Base-by-base conservation (phyloP, 2,113 vertebrate genomes). In the Tupaia tana region DNA sequence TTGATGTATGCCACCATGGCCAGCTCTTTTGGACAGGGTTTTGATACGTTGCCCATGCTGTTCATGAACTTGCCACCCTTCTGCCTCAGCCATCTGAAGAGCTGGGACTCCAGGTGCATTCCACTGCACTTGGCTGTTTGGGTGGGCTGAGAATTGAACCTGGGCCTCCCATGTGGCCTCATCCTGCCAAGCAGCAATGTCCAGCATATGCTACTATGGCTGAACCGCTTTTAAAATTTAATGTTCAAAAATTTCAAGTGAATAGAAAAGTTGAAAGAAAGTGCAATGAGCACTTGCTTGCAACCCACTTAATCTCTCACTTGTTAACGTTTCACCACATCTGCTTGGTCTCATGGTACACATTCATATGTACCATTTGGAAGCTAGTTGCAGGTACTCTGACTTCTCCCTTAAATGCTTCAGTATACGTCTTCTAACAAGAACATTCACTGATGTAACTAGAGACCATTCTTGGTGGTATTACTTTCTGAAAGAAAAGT, bases 401-500 rank as follows among this genome's bases (percentile, higher is more conserved):
- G 25, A 69, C 25, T 91, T 81, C 6, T 86, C 10, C 29, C 3
- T 63, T 89, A 58, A 70, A 25, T 73, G 18, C 67, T 67, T 78
- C 13, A 43, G 2, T 0, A 0, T 75, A 2, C 9, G 1, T 79
- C 11, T 93, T 78, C 29, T 71, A 20, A 66, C 84, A 86, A 31
- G 34, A 18, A 12, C 73, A 6, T 56, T 81, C 27, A 71, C 22
- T 64, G 7, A n/a, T 16, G 31, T 31, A 83, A 31, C 9, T 56
- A 1, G 64, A 9, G 78, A 58, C 12, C 3, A 10, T 78, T 82
- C 34, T 86, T 93, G 29, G 8, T 79, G 58, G 4, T 54, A 64
- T 22, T 88, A 43, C 3, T 82, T 81, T 87, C 59, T 94, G 43
- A 95, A 70, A 92, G 64, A 93, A 90, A 69, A 88, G n/a, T 73